Evolutionary conservation across 2,797 vertebrate genomes (phyloP).

Genomic region (Numenius phaeopus): DNA sequence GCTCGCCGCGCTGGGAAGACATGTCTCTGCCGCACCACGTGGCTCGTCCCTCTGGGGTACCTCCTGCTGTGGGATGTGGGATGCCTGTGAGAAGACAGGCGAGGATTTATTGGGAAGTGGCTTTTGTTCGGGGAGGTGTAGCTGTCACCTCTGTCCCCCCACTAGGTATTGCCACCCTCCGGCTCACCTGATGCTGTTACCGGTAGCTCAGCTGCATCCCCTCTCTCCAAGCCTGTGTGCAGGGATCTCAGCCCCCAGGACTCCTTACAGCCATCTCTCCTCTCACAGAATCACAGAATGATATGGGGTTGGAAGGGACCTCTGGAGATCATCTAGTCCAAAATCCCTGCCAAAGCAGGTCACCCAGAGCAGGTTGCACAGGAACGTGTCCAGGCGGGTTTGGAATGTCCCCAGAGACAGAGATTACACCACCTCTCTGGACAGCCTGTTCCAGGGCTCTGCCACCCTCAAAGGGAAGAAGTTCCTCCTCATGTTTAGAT

Average conservation of each 20-base stretch:
- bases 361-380: too few relatives aligned
- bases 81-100: background rate
- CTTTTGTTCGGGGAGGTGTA: background rate
- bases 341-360: too few relatives aligned
- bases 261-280: background rate
- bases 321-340: too few relatives aligned
- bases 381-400: too few relatives aligned
- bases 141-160: background rate
- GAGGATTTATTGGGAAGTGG: background rate
- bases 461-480: too few relatives aligned
- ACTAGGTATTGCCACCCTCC: rapidly evolving
- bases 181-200: background rate
- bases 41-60: background rate
- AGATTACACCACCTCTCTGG: too few relatives aligned
- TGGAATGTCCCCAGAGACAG: too few relatives aligned
- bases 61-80: rapidly evolving
- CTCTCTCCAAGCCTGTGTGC: rapidly evolving
- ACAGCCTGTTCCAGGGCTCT: too few relatives aligned
- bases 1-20: background rate
- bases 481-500: too few relatives aligned
- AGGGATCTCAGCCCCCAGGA: background rate
- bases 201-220: background rate
- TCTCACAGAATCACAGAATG: background rate
- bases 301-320: too few relatives aligned
- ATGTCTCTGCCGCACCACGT: rapidly evolving